Conservation (phyloP, 2,888 invertebrate species). For the Philereme vetulata region DNA sequence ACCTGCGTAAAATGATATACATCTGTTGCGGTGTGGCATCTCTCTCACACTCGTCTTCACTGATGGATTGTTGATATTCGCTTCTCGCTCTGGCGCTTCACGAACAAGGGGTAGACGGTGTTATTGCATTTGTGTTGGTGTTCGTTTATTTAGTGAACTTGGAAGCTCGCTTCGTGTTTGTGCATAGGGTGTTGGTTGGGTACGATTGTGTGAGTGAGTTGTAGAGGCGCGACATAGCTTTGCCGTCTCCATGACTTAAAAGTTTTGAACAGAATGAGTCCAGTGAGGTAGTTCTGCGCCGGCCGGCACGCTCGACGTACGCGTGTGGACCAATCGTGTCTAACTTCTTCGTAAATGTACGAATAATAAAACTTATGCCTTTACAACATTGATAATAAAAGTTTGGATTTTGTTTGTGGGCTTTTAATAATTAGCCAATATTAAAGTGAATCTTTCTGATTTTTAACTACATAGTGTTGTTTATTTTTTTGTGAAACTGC, state of each 20-base stretch:
- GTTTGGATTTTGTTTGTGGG: slow-evolving; percentile 48
- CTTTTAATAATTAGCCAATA: slow-evolving; percentile 42
- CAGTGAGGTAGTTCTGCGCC: slow-evolving; percentile 78
- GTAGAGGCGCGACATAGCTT: slow-evolving; percentile 84
- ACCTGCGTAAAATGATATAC: slow-evolving; percentile 83
- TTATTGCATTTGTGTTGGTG: slow-evolving; percentile 80
- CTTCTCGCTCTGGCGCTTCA: slow-evolving; percentile 72
- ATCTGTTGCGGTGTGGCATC: slow-evolving; percentile 77
- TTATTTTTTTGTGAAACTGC: slow-evolving; percentile 79
- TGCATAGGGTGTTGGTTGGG: slow-evolving; percentile 79
- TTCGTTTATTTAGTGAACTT: slow-evolving; percentile 84
- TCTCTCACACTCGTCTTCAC: slow-evolving; percentile 57
- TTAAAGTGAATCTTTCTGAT: slow-evolving; percentile 60
- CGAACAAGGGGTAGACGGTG: slow-evolving; percentile 81
- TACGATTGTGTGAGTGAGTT: slow-evolving; percentile 75
- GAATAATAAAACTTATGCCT: slow-evolving; percentile 69
- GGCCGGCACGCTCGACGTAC: slow-evolving; percentile 72
- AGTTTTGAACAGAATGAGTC: slow-evolving; percentile 79
- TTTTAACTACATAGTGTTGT: slow-evolving; percentile 56
- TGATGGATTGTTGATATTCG: slow-evolving; percentile 81
- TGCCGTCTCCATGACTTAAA: slow-evolving; percentile 84
- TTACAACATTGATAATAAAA: slow-evolving; percentile 49
- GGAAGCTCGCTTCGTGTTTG: slow-evolving; percentile 81
- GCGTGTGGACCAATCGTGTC: slow-evolving; percentile 57
- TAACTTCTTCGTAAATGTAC: slow-evolving; percentile 76